phyloP scores from a whole-genome alignment of 2,888 invertebrate species.

The Melitaea athalia region DNA sequence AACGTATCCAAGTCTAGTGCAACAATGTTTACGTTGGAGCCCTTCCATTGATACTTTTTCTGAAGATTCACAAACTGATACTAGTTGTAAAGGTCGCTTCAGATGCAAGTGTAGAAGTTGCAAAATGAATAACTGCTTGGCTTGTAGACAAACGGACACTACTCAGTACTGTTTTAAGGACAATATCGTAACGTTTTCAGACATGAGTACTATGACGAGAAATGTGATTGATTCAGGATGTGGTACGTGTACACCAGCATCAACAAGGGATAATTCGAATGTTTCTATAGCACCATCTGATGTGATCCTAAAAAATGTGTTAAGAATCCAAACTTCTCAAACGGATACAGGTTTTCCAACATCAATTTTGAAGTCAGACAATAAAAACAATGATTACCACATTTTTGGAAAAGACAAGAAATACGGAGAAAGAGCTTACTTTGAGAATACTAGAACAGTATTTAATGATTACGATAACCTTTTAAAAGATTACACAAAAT shows the following conservation, averaged over 20 bases:
- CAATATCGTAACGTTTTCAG: constrained; percentile 59
- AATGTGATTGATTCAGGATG: constrained; percentile 54
- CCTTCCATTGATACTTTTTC: constrained; percentile 45
- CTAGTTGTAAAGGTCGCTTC: constrained; percentile 26
- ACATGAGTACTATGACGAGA: constrained; percentile 62
- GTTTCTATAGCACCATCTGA: constrained; percentile 42
- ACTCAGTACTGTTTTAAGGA: constrained; percentile 45
- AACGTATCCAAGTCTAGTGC: constrained; percentile 47
- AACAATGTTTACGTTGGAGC: constrained; percentile 50
- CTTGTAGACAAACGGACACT: constrained; percentile 22
- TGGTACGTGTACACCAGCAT: constrained; percentile 39
- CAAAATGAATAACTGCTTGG: constrained; percentile 43
- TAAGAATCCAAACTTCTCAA: constrained; percentile 4
- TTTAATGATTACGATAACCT: constrained; percentile 28
- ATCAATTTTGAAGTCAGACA: constrained; percentile 34
- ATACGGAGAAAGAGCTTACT: constrained; percentile 14
- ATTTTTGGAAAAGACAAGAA: constrained; percentile 12
- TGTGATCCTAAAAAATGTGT: constrained; percentile 38
- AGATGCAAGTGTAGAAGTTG: constrained; percentile 53
- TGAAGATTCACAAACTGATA: constrained; percentile 37
- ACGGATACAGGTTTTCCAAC: constrained; percentile 21
- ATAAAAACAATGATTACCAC: neutral
- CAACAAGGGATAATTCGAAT: constrained; percentile 40
- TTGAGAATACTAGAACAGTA: constrained; percentile 39
- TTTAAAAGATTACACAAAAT: constrained; percentile 26